Evolutionary conservation across 2,888 invertebrate genomes (phyloP).

Genomic region (Lepeophtheirus nordmannii): DNA sequence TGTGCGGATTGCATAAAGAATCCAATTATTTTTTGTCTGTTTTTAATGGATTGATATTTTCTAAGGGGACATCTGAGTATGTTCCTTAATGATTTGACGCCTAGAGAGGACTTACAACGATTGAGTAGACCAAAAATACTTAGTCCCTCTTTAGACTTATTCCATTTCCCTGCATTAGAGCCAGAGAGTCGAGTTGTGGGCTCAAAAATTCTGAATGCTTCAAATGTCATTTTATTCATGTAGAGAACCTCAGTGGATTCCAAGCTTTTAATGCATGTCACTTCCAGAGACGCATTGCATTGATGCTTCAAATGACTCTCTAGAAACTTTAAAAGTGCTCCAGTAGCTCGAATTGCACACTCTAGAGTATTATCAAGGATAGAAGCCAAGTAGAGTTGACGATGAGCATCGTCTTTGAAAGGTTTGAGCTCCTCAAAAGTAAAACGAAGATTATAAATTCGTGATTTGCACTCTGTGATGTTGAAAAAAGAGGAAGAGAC

Average conservation of each 20-base stretch:
- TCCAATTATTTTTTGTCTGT: conserved; percentile 51
- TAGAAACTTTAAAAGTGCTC: conserved; percentile 52
- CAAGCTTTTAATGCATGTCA: not conserved
- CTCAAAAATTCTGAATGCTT: conserved; percentile 60
- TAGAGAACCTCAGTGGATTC: conserved; percentile 47
- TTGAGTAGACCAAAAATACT: conserved; percentile 56
- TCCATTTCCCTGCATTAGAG: conserved; percentile 49
- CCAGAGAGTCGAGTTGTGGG: conserved; percentile 54
- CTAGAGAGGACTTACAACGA: conserved; percentile 53
- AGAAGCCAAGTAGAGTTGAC: conserved; percentile 45
- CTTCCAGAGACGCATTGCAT: not conserved
- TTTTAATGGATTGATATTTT: conserved; percentile 43
- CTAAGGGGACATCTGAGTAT: conserved; percentile 44
- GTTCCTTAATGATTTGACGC: conserved; percentile 48
- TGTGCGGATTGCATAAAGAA: conserved; percentile 50
- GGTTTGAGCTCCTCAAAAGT: not conserved
- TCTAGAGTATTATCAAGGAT: conserved; percentile 47
- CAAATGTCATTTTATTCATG: conserved; percentile 54
- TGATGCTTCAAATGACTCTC: conserved; percentile 35
- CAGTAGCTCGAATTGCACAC: conserved; percentile 51
- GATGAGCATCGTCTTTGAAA: conserved; percentile 37
- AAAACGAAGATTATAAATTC: not conserved
- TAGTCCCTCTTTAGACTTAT: conserved; percentile 48
- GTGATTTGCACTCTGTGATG: not conserved
- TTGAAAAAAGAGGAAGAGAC: not conserved